A percentile compares a stretch with the other conserved stretches of the same genome.
Conservation (phyloP, 35 echinoderm and acorn worm genomes). For the Apostichopus japonicus region DNA sequence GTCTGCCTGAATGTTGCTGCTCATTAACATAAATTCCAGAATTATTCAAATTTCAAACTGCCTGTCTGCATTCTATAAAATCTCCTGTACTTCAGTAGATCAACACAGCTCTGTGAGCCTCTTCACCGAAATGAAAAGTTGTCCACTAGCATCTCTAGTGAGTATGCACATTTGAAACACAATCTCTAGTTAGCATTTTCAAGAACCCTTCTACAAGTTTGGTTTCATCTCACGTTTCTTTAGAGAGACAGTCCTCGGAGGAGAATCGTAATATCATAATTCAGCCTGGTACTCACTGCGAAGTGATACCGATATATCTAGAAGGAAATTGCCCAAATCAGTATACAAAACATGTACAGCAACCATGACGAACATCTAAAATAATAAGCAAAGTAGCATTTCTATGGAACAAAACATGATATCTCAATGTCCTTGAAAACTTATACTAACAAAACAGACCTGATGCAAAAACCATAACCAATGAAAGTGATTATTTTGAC, state of each 20-base stretch:
- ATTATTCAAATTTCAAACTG: neutral
- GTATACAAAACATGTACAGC: neutral
- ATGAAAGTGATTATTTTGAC: no score
- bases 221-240: neutral
- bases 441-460: no score
- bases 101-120: neutral
- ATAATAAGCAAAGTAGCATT: no score
- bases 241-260: neutral
- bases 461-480: no score
- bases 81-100: neutral
- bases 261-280: constrained; percentile 5
- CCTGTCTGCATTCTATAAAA: neutral
- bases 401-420: no score
- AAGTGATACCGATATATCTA: neutral
- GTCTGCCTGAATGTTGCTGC: no score
- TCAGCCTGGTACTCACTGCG: neutral
- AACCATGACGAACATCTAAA: no score
- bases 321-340: neutral
- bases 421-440: no score
- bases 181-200: constrained; percentile 9
- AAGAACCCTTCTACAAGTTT: neutral
- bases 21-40: neutral
- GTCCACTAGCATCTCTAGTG: neutral
- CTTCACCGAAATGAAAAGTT: neutral
- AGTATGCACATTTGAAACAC: neutral